phyloP scores from a whole-genome alignment of 2,797 vertebrate genomes.

The Poecilia wingei region DNA sequence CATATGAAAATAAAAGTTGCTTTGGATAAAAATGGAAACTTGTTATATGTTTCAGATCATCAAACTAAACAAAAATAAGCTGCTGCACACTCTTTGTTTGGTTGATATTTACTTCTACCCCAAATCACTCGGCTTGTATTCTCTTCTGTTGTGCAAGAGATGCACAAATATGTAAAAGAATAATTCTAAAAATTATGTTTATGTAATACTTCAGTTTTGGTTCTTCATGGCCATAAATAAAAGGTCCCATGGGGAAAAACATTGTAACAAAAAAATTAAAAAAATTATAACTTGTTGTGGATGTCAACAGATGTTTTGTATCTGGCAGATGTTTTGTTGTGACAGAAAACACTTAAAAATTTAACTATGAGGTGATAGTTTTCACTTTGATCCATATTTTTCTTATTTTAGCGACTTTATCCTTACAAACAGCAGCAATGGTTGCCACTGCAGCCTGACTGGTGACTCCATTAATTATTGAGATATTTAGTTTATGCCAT shows the following conservation, averaged over 20 bases:
- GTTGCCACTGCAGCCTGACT: too few relatives aligned
- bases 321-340: too few relatives aligned
- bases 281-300: not conserved
- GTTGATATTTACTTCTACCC: constrained; percentile 11
- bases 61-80: not conserved
- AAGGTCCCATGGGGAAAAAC: not conserved
- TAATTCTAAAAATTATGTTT: constrained; percentile 24
- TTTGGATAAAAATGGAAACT: not conserved
- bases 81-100: not conserved
- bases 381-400: too few relatives aligned
- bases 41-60: not conserved
- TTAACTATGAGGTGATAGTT: too few relatives aligned
- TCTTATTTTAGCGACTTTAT: not conserved
- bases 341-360: too few relatives aligned
- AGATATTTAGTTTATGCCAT: not conserved
- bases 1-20: constrained; percentile 13
- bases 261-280: too few relatives aligned
- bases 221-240: not conserved
- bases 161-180: constrained; percentile 8
- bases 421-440: too few relatives aligned
- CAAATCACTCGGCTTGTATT: constrained; percentile 29
- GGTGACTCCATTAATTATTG: not conserved
- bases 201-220: constrained; percentile 23
- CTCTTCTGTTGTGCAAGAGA: constrained; percentile 21
- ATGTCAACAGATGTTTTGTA: too few relatives aligned